Base-by-base conservation (phyloP, 2,113 vertebrate species). In the Albula glossodonta region DNA sequence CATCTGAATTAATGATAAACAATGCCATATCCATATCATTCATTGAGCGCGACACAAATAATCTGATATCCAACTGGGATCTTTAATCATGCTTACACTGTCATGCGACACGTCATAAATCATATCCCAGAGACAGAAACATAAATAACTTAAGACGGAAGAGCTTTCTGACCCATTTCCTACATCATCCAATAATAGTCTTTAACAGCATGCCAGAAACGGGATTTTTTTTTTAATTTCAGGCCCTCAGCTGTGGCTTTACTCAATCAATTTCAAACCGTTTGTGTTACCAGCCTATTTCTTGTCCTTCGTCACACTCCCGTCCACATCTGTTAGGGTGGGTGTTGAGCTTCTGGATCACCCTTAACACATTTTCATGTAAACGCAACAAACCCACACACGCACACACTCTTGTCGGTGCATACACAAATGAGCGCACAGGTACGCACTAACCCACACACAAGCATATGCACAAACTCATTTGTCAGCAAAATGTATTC, bases 11-110 rank as follows among this genome's bases (percentile, higher is more conserved):
- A 83, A 63, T 83, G 13, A 22, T 57, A 50, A 83, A 74, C 60
- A 83, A 83, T 85, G 70, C 56, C 51, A 84, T 48, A 63, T 63
- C 5, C n/a, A 80, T 2, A 56, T 81, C n/a, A 53, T 22, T 56
- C 6, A 80, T 41, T 15, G 48, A 51, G 79, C 51, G 9, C 10
- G n/a, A 1, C 60, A 22, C 60, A 22, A 22, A 17, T 85, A 85
- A 57, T 80, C 17, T 78, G 6, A 51, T 41, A 78, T 22, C 60
- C 8, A 78, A 17, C 77, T 78, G 19, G 48, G 48, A 17, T 51
- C 15, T 81, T 78, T 84, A 77, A 84, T 41, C n/a, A 31, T 15
- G 41, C 56, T 3, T 41, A 48, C 74, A 48, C 60, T 49, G 63
- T 51, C 70, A 70, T 50, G 8, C 10, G 51, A 41, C 70, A 41